Base-by-base conservation (phyloP, 2,797 vertebrate species). In the Morelia viridis region DNA sequence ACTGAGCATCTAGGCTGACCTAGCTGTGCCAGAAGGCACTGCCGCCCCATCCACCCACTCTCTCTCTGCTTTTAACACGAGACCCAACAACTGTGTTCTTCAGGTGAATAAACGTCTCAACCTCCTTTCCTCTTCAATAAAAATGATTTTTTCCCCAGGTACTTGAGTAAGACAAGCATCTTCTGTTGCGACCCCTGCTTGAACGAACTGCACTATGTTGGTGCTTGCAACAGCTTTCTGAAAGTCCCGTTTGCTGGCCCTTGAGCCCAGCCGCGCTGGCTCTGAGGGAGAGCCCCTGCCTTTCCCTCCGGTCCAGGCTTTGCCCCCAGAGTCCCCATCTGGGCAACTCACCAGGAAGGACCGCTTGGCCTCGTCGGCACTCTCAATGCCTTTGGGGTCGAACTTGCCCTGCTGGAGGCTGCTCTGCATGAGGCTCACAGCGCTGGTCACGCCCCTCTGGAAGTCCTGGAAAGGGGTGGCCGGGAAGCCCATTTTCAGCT, bases 401-500 rank as follows among this genome's bases (percentile, higher is more conserved):
- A 99, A 99, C 96, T 99, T 99, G 87, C 99, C 99, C 96, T 99
- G 99, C 96, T 99, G 99, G 46, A 99, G 97, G 96, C 99, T 99
- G 98, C 98, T 99, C 94, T 99, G 99, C 99, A 99, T 98, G 96
- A 99, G 97, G 96, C 97, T 99, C 96, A 99, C 99, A 0, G 99
- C 99, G 15, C 98, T 99, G 95, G 98, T 99, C 91, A 99, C 99
- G 0, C 99, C 99, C 0, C 99, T 98, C 97, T 99, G 99, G 96
- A 99, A 98, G 96, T 99, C 99, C 96, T 99, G 99, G 71, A 99
- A 98, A 0, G 99, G 98, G 0, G 99, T 99, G 65, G 99, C 98
- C 0, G 99, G 99, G 96, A 99, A 99, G 83, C 99, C 99, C 97
- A 98, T 98, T 68, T 98, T 97, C 93, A 99, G 96, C 96, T 99